Evolutionary conservation across 1,140 invertebrate genomes (phyloP), one percentile per base, ranked within the genome.

Genomic region (Drosophila nannoptera): DNA sequence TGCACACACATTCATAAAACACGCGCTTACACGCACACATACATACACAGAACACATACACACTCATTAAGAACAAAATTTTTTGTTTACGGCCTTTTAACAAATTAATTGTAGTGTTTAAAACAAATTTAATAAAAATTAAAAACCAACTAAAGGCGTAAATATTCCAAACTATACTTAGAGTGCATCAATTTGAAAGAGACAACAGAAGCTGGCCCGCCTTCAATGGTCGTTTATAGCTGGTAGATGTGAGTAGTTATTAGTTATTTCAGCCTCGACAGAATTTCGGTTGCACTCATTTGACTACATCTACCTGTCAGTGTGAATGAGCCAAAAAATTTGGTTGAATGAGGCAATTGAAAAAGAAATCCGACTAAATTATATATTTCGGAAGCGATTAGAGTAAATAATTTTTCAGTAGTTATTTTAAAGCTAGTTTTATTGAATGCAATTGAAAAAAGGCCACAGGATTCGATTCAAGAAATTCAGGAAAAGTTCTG

Each of bases 51-150:
- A 56, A 65, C 40, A 60, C 14, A 14, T 12, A 33, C 42, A 50
- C 12, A 42, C 35, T 60, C 48, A 60, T 53, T 58, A 49, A 48
- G 33, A 52, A 69, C 69, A 58, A 67, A 71, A 53, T 45, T 45
- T 63, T 73, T 73, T 63, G 65, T 73, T 73, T 63, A 73, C 63
- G 65, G 70, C 70, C 70, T 73, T 73, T 73, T 73, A 69, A 73
- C 56, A 60, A 73, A 69, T 73, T 73, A 73, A 69, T 69, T 69
- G 70, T 73, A 73, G 65, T 73, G 64, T 73, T 69, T 62, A 69
- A 69, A 73, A 73, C 56, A 69, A 22, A 73, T 62, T 69, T 53
- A 73, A 73, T 69, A 73, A 68, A 22, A 73, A 73, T 68, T 56
- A 63, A 69, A 62, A 33, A 69, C 31, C 12, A 68, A 68, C 42